Percentiles rank a stretch among this genome's conserved stretches.
Conservation (phyloP, 2,888 invertebrate species). For the Scaptomyza polygonia region DNA sequence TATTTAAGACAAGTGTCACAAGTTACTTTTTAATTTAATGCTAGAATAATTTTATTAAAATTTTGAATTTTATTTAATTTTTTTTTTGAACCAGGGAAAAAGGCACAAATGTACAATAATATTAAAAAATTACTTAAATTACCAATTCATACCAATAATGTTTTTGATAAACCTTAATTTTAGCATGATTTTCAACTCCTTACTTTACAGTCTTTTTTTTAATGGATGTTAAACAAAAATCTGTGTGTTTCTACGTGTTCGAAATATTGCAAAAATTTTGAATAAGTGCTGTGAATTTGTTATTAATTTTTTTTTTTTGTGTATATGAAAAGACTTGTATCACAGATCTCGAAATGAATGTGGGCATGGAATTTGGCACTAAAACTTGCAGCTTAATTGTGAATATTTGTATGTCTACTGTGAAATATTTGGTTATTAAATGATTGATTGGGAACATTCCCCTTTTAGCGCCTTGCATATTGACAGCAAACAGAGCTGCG, state of each 20-base stretch:
- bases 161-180: constrained; percentile 6
- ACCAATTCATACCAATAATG: constrained; percentile 35
- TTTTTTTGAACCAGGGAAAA: constrained; percentile 32
- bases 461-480: constrained; percentile 79
- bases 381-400: constrained; percentile 13
- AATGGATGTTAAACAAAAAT: constrained; percentile 36
- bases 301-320: constrained; percentile 21
- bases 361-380: constrained; percentile 19
- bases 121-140: constrained; percentile 16
- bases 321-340: constrained; percentile 69
- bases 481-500: constrained; percentile 85
- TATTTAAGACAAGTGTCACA: constrained; percentile 39
- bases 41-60: constrained; percentile 14
- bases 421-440: constrained; percentile 22
- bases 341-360: constrained; percentile 73
- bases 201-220: constrained; percentile 41
- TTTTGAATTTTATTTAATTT: constrained; percentile 2
- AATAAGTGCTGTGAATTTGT: constrained; percentile 21
- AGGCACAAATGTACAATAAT: constrained; percentile 62
- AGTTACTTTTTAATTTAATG: constrained; percentile 15
- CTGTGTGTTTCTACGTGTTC: too few species aligned
- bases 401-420: constrained; percentile 17
- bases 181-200: constrained; percentile 18
- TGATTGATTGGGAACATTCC: background rate
- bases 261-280: constrained; percentile 17